These are phyloP conservation scores for Hoplodrina ambigua DNA, from an alignment of 2,888 invertebrate species.

Conservation along the genomic window DNA sequence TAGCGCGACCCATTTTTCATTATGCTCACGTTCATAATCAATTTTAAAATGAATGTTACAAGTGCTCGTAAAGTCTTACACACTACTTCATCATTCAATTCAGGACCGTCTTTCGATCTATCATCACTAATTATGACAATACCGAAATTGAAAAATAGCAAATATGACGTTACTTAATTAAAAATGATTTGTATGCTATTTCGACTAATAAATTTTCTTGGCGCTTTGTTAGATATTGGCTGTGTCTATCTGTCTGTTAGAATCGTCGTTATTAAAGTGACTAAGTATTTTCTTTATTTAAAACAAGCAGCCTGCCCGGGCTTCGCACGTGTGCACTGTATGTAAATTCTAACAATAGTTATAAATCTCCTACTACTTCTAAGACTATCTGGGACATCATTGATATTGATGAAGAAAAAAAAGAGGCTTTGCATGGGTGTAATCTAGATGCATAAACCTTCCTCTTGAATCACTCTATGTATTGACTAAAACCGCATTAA, in stretches of 20 bases:
- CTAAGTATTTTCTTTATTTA: background rate
- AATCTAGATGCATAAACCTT: too few species aligned
- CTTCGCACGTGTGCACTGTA: too few species aligned
- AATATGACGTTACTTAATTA: slow-evolving; percentile 4
- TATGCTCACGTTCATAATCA: slow-evolving; percentile 13
- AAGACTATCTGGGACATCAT: too few species aligned
- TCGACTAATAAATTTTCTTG: background rate
- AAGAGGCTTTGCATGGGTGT: too few species aligned
- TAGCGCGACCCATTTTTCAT: slow-evolving; percentile 15
- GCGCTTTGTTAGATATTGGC: background rate
- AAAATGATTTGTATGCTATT: slow-evolving; percentile 32
- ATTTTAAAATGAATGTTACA: slow-evolving; percentile 27
- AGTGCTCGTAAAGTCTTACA: slow-evolving; percentile 17
- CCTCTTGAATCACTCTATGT: too few species aligned
- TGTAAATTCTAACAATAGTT: too few species aligned
- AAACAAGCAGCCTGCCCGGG: too few species aligned
- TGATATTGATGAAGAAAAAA: too few species aligned
- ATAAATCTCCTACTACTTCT: too few species aligned
- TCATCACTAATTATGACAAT: slow-evolving; percentile 38
- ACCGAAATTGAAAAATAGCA: slow-evolving; percentile 34
- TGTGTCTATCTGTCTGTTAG: background rate
- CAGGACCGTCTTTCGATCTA: slow-evolving; percentile 22
- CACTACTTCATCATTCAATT: slow-evolving; percentile 25
- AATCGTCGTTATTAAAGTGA: background rate
- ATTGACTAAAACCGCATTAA: too few species aligned